Conservation (phyloP, 2,888 invertebrate genomes). For the Exocentrus adspersus region DNA sequence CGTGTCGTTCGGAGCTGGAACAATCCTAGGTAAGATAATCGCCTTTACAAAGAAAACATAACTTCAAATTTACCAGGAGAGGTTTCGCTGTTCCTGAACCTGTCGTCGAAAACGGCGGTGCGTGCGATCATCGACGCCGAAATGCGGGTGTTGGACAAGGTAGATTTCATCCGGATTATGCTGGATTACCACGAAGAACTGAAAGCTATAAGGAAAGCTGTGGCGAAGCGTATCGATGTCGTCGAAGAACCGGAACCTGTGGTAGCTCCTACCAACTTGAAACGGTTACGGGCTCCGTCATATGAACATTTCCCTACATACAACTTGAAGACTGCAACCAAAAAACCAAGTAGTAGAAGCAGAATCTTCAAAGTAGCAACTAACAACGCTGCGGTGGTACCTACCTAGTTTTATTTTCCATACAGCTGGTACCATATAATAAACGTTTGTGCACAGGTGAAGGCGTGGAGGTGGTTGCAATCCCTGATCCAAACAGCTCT, state of each 20-base stretch:
- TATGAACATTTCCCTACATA: conserved; percentile 26
- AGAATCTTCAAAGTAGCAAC: conserved; percentile 64
- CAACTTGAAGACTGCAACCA: conserved; percentile 53
- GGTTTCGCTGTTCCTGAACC: conserved; percentile 65
- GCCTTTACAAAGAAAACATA: not conserved
- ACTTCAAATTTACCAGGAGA: conserved; percentile 55
- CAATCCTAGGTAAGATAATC: conserved; percentile 62
- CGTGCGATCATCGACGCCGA: conserved; percentile 68
- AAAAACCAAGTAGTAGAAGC: conserved; percentile 7
- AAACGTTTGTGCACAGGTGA: conserved; percentile 52
- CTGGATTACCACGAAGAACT: conserved; percentile 38
- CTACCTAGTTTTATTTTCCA: too few species aligned
- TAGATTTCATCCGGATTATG: conserved; percentile 44
- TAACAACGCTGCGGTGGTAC: conserved; percentile 61
- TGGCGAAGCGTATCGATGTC: conserved; percentile 37
- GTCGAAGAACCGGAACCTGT: conserved; percentile 14
- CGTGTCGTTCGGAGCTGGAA: conserved; percentile 66
- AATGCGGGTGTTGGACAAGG: conserved; percentile 59
- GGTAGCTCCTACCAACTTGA: conserved; percentile 27
- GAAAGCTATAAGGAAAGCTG: conserved; percentile 28
- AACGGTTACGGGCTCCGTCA: conserved; percentile 30
- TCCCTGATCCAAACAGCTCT: conserved; percentile 63
- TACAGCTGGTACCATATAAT: too few species aligned
- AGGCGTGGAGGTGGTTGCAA: conserved; percentile 66
- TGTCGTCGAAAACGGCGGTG: conserved; percentile 67